phyloP scores from a whole-genome alignment of 2,113 vertebrate species.

The Lepus europaeus region DNA sequence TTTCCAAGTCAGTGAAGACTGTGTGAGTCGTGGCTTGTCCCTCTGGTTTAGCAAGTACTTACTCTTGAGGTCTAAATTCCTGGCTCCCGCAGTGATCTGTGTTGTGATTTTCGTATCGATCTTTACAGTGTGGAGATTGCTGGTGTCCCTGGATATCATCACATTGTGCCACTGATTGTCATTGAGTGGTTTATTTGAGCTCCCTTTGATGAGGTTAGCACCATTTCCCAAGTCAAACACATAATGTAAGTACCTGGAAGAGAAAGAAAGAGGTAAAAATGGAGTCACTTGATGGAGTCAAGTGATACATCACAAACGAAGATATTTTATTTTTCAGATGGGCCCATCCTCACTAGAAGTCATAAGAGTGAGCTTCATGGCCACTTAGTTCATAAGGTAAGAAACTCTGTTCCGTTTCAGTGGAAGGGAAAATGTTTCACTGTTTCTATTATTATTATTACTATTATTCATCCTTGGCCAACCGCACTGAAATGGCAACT shows the following conservation, averaged over 20 bases:
- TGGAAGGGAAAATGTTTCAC: neutral
- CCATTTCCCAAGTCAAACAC: constrained; percentile 98
- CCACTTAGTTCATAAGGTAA: neutral
- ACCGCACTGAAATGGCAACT: neutral
- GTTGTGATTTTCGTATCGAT: constrained; percentile 98
- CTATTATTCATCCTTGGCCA: neutral
- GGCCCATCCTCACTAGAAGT: neutral
- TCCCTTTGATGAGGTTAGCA: constrained; percentile 98
- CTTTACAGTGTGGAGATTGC: constrained; percentile 98
- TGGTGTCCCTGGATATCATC: constrained; percentile 97
- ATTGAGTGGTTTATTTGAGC: constrained; percentile 97
- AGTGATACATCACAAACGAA: neutral
- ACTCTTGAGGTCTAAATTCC: constrained; percentile 98
- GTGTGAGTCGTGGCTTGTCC: rapidly evolving
- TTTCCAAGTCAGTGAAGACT: too few relatives aligned
- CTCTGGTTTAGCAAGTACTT: constrained; percentile 73
- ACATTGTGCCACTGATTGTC: constrained; percentile 99
- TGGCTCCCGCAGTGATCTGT: constrained; percentile 96
- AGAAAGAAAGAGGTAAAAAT: neutral
- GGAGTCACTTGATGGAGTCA: neutral
- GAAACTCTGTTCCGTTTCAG: neutral
- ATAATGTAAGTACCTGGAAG: constrained; percentile 95
- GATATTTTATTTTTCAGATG: neutral
- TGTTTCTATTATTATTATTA: too few relatives aligned
- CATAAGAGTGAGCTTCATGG: neutral